These are phyloP conservation scores for Botrylloides violaceus DNA, from an alignment of 23 tunicate species.

Conservation along the genomic window DNA sequence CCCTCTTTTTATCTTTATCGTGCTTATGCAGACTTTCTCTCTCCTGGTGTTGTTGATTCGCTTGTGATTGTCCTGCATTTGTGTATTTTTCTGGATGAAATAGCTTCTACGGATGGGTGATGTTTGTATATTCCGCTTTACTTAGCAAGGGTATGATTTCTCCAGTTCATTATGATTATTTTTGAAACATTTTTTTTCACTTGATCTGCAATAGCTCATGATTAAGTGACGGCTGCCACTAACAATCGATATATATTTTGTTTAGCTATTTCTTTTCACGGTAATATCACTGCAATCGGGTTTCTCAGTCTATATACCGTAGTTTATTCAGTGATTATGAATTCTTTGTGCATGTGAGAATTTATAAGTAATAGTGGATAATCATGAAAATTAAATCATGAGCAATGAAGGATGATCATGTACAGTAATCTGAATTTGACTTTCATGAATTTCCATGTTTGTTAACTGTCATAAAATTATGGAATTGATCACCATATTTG, in stretches of 20 bases:
- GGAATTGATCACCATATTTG: too few relatives aligned
- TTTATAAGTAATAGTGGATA: too few relatives aligned
- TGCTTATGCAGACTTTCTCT: constrained; percentile 19
- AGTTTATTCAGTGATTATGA: too few relatives aligned
- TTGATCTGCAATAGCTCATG: background rate
- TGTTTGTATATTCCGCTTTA: background rate
- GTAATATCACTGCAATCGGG: background rate
- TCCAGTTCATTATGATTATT: background rate
- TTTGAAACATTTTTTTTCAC: background rate
- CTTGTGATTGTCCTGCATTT: constrained; percentile 3
- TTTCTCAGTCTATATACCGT: too few relatives aligned
- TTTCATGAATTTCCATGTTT: too few relatives aligned
- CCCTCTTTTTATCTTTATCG: constrained; percentile 12
- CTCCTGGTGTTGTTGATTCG: background rate
- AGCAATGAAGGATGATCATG: too few relatives aligned
- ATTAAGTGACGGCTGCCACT: background rate
- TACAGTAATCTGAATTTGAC: too few relatives aligned
- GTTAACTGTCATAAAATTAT: too few relatives aligned
- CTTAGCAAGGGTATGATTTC: background rate
- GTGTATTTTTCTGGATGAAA: background rate
- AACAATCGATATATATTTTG: too few relatives aligned
- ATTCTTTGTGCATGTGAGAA: too few relatives aligned
- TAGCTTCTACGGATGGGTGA: background rate
- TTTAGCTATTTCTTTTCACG: too few relatives aligned
- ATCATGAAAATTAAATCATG: too few relatives aligned